Percentiles rank a stretch among this genome's conserved stretches.
These are phyloP conservation scores for Julus scanicus DNA, from an alignment of 2,888 invertebrate species.

Conservation along the genomic window DNA sequence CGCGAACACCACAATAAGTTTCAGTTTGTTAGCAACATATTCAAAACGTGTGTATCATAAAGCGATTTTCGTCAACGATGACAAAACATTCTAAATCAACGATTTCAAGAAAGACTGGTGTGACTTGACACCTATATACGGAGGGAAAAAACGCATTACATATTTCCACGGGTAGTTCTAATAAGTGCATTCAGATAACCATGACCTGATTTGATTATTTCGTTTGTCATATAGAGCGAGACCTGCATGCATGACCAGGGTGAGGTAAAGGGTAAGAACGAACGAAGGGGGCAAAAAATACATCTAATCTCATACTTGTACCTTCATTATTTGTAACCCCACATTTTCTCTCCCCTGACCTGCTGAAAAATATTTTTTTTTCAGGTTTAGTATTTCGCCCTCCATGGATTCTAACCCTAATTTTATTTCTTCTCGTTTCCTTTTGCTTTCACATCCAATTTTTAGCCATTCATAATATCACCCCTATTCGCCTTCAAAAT, in stretches of 20 bases:
- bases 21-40: slow-evolving; percentile 43
- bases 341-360: neutral
- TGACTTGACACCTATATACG: neutral
- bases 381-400: neutral
- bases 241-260: neutral
- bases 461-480: neutral
- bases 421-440: neutral
- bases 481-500: neutral
- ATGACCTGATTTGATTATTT: slow-evolving; percentile 35
- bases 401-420: neutral
- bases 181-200: neutral
- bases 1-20: neutral
- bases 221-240: neutral
- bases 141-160: neutral
- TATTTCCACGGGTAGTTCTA: neutral
- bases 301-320: neutral
- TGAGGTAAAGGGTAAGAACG: slow-evolving; percentile 25
- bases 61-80: slow-evolving; percentile 17
- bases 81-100: slow-evolving; percentile 40
- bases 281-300: neutral
- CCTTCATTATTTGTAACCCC: neutral
- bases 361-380: neutral
- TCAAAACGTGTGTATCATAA: slow-evolving; percentile 25
- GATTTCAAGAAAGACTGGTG: slow-evolving; percentile 6
- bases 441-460: neutral